phyloP scores from a whole-genome alignment of 2,888 invertebrate species.

The Leucoma salicis region DNA sequence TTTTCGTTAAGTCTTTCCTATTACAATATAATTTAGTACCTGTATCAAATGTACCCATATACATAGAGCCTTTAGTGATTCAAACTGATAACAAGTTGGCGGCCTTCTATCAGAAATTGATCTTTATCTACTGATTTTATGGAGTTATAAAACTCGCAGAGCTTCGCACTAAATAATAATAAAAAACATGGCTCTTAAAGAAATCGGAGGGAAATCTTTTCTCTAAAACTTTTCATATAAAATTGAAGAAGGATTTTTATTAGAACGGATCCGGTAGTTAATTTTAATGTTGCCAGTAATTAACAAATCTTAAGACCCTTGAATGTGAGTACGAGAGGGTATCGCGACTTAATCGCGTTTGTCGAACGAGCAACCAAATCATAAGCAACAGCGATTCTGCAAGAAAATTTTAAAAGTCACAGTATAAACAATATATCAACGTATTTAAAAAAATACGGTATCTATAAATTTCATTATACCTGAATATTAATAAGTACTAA shows the following conservation, averaged over 20 bases:
- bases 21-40: too few species aligned
- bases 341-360: conserved; percentile 54
- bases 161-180: not conserved
- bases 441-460: too few species aligned
- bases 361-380: not conserved
- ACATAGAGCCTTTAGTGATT: too few species aligned
- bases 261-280: conserved; percentile 62
- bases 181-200: conserved; percentile 8
- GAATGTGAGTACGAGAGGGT: conserved; percentile 60
- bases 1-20: too few species aligned
- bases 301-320: conserved; percentile 75
- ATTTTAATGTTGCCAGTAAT: conserved; percentile 75
- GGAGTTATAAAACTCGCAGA: conserved; percentile 6
- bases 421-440: too few species aligned
- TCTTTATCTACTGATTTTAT: not conserved
- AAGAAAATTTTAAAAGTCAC: too few species aligned
- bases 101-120: too few species aligned
- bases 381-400: not conserved
- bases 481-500: too few species aligned
- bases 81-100: too few species aligned
- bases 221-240: conserved; percentile 36
- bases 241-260: conserved; percentile 52
- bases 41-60: too few species aligned
- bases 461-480: too few species aligned
- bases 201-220: conserved; percentile 32